Evolutionary conservation across 1,140 invertebrate species (phyloP).

Genomic region (Lasioglossum baleicum): DNA sequence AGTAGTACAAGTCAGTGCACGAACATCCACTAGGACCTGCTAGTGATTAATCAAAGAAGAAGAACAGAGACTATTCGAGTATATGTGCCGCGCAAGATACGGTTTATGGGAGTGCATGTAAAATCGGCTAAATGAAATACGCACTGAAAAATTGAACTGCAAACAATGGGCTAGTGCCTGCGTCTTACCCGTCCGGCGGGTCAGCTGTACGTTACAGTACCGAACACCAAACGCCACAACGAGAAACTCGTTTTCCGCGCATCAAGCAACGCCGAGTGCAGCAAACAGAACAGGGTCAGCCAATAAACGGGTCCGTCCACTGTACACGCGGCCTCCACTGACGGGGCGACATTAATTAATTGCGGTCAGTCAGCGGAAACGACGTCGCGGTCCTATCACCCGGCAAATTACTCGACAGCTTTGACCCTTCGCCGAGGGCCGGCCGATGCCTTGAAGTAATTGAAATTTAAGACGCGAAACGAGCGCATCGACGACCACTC

Average conservation of each 20-base stretch:
- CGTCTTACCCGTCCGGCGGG: too few relatives aligned
- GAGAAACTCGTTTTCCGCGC: not conserved
- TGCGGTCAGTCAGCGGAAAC: conserved; percentile 46
- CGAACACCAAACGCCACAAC: too few relatives aligned
- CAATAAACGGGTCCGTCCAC: conserved; percentile 4
- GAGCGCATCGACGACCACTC: conserved; percentile 47
- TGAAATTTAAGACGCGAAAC: conserved; percentile 69
- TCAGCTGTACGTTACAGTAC: too few relatives aligned
- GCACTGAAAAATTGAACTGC: too few relatives aligned
- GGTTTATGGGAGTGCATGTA: too few relatives aligned
- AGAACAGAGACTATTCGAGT: too few relatives aligned
- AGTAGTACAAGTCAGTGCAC: too few relatives aligned
- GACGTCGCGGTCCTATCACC: conserved; percentile 46
- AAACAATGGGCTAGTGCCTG: too few relatives aligned
- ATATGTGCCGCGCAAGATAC: too few relatives aligned
- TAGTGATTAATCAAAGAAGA: too few relatives aligned
- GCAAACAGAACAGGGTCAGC: not conserved
- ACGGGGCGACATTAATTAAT: conserved; percentile 54
- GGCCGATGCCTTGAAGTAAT: conserved; percentile 62
- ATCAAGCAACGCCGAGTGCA: not conserved
- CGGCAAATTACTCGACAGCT: conserved; percentile 58
- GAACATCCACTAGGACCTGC: too few relatives aligned
- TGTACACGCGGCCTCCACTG: not conserved
- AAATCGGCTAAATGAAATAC: too few relatives aligned
- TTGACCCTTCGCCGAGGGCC: conserved; percentile 40